Percentiles rank a stretch among this genome's conserved stretches.
Evolutionary conservation across 2,113 vertebrate genomes (phyloP).

Genomic region (Ammodytes marinus): DNA sequence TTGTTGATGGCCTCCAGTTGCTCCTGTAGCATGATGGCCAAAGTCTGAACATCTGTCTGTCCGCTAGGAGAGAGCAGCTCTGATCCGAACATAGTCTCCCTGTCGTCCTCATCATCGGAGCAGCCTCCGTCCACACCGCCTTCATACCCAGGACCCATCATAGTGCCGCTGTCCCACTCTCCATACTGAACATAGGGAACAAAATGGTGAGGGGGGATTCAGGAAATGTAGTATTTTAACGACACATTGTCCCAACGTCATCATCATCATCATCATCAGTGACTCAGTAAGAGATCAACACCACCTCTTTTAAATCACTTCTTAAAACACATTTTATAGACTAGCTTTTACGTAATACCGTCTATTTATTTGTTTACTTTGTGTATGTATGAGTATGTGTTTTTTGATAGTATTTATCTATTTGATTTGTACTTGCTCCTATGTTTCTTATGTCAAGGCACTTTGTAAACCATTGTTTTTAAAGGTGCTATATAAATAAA

Average conservation of each 20-base stretch:
- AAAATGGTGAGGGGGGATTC: neutral
- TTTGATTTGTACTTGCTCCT: too few relatives aligned
- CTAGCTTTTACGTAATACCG: too few relatives aligned
- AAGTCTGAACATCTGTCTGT: constrained; percentile 94
- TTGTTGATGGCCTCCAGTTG: constrained; percentile 96
- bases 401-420: too few relatives aligned
- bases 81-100: constrained; percentile 90
- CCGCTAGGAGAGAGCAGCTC: constrained; percentile 93
- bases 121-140: constrained; percentile 88
- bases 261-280: neutral
- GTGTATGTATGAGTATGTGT: too few relatives aligned
- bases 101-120: constrained; percentile 92
- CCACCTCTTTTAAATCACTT: too few relatives aligned
- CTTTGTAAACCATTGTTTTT: too few relatives aligned
- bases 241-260: neutral
- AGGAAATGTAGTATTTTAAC: neutral
- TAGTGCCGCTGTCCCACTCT: constrained; percentile 88
- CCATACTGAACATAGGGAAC: constrained; percentile 79
- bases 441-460: too few relatives aligned
- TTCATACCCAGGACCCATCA: constrained; percentile 88
- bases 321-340: too few relatives aligned
- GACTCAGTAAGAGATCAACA: constrained; percentile 49
- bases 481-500: too few relatives aligned
- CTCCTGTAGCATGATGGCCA: constrained; percentile 95
- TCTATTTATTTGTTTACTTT: too few relatives aligned